Percentiles rank a stretch among this genome's conserved stretches.
These are phyloP conservation scores for Paracanthobrama guichenoti DNA, from an alignment of 2,113 vertebrate genomes.

Conservation along the genomic window DNA sequence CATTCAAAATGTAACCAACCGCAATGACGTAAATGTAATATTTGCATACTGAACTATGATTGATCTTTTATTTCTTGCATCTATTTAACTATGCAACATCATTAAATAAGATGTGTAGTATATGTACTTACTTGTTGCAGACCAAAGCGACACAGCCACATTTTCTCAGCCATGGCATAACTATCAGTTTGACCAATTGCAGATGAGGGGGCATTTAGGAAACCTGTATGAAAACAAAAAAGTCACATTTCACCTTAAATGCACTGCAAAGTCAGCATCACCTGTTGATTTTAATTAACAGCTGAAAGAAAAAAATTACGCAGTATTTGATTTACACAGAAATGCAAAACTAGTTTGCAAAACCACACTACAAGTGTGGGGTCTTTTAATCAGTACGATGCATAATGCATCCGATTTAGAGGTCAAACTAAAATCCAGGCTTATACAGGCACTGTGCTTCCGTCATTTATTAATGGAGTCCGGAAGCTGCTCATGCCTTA, in stretches of 20 bases:
- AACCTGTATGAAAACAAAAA: not conserved
- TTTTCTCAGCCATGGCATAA: not conserved
- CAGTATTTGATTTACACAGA: not conserved
- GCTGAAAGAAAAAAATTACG: not conserved
- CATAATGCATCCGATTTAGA: not conserved
- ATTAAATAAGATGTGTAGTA: not conserved
- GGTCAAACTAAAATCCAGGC: constrained; percentile 13
- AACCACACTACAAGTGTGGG: not conserved
- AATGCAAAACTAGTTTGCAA: not conserved
- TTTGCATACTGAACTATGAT: not conserved
- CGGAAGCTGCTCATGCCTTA: constrained; percentile 13
- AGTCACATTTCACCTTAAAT: not conserved
- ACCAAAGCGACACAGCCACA: not conserved
- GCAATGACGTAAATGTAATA: not conserved
- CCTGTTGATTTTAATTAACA: not conserved
- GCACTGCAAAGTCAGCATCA: not conserved
- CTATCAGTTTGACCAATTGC: not conserved
- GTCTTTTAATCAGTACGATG: not conserved
- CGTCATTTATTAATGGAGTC: constrained; percentile 30
- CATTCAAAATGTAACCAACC: not conserved
- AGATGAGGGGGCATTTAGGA: not conserved
- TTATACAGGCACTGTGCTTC: not conserved
- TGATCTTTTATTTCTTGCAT: not conserved
- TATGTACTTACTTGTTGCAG: not conserved
- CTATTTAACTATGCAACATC: too few relatives aligned